These are phyloP conservation scores for Nesidiocoris tenuis DNA, from an alignment of 2,888 invertebrate species.

Conservation along the genomic window DNA sequence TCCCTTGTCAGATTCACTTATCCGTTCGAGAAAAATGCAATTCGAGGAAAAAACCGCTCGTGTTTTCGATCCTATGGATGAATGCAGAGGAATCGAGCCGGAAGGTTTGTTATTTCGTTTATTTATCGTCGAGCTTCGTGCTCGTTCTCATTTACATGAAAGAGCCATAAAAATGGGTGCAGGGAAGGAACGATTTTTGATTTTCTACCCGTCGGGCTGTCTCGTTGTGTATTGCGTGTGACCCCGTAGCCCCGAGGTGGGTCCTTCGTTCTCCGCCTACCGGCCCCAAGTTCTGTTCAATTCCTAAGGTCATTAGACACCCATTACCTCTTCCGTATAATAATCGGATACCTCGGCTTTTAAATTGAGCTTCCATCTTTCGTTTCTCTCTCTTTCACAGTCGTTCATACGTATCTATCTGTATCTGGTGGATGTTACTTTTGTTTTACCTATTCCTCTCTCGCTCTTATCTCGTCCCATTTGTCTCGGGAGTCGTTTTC, in stretches of 20 bases:
- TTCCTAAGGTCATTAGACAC: constrained; percentile 24
- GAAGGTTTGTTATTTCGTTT: background rate
- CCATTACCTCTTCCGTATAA: constrained; percentile 29
- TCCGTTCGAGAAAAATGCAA: too few relatives aligned
- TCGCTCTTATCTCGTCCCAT: background rate
- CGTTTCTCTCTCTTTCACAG: background rate
- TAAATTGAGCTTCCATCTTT: background rate
- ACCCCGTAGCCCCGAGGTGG: background rate
- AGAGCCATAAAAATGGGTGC: background rate
- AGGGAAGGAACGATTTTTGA: background rate
- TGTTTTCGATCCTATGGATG: too few relatives aligned
- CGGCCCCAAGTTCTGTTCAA: background rate
- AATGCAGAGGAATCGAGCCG: too few relatives aligned
- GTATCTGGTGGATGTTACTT: too few relatives aligned
- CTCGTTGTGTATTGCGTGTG: background rate
- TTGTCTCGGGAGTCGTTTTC: background rate
- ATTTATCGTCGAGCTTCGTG: background rate
- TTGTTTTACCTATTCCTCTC: background rate
- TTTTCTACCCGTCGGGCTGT: background rate
- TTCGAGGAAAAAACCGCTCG: too few relatives aligned
- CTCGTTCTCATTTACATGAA: background rate
- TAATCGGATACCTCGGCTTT: constrained; percentile 5
- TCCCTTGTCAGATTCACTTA: too few relatives aligned
- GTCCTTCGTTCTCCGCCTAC: background rate
- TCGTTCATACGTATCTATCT: background rate